Base-by-base conservation (phyloP, 2,113 vertebrate species). In the Hypomesus transpacificus region DNA sequence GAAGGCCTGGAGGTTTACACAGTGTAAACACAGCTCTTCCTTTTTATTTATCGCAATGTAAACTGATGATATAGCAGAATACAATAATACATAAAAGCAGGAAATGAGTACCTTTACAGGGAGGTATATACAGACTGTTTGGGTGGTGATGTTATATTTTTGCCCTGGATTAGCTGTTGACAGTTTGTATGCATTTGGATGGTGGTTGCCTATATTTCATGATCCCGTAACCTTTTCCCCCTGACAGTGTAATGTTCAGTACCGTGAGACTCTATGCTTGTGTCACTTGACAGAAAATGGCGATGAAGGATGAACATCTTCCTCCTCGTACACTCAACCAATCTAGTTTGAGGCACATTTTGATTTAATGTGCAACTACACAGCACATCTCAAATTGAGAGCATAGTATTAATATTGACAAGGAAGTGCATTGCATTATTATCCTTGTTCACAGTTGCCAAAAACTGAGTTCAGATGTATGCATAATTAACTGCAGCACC, bases 391-490 rank as follows among this genome's bases (percentile, higher is more conserved):
- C 84, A 89, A 85, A 90, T 91, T 87, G 88, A 86, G 80, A 89
- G 88, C 84, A 82, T 85, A 2, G 86, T 85, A 86, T 88, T 86
- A 85, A 86, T 85, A 85, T 88, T 83, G 89, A 92, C 89, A 90
- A 87, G 86, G 85, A 89, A 89, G 89, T 85, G 79, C 87, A 78
- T 88, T 56, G 85, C 88, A 83, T 89, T 91, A 90, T 91, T 89
- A 89, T 90, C 75, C 74, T 57, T 80, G 84, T 87, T 84, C 80
- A 79, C 86, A 87, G 50, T 85, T 88, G 89, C 87, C 89, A 87
- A 87, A 90, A 90, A 90, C 88, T 89, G 87, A 87, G 87, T 89
- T 86, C 82, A 87, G 80, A 87, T 90, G 87, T 84, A 74, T 76
- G 89, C 90, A 90, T 89, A 90, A 92, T 91, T 89, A 90, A 86